Evolutionary conservation across 2,888 invertebrate genomes (phyloP), one percentile per base, ranked within the genome.

Genomic region (Agrilus mali): DNA sequence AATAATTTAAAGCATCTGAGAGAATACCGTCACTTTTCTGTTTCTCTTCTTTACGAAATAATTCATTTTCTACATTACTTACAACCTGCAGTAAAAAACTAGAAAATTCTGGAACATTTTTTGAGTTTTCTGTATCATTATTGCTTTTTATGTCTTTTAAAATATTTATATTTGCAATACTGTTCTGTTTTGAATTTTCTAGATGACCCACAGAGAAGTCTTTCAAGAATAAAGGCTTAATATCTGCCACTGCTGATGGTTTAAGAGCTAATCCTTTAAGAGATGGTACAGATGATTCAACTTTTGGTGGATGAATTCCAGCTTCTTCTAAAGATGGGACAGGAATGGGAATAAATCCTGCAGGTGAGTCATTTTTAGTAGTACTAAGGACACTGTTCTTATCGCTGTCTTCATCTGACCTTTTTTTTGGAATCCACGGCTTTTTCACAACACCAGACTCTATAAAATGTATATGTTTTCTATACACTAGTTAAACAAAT

Each of bases 391-490:
- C 10, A 27, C 40, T n/a, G 36, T 20, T 17, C 6, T 16, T 10
- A 17, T 6, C 10, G 6, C 6, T 5, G 4, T 32, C 15, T 33
- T 14, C 22, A 35, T 20, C 15, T 12, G 33, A 17, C 35, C 15
- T 32, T 39, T 53, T 65, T 61, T 49, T 62, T 53, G 38, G 34
- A 34, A 44, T 41, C 59, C 58, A 60, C 2, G 60, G 58, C 47
- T 55, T 57, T 32, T 55, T 53, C 4, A 58, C 55, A 7, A 54
- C 56, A 44, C 51, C 46, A 36, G 49, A 43, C 47, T 59, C 59
- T 52, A 51, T 27, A 40, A 37, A 16, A n/a, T n/a, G n/a, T n/a
- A n/a, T n/a, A n/a, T n/a, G n/a, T n/a, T 31, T 4, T 14, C 4
- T 2, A 40, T 40, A 14, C 2, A 12, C 14, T 14, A 4, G 10